Percentiles rank a stretch among this genome's conserved stretches.
Conservation (phyloP, 1,140 invertebrate species). For the Camponotus floridanus region DNA sequence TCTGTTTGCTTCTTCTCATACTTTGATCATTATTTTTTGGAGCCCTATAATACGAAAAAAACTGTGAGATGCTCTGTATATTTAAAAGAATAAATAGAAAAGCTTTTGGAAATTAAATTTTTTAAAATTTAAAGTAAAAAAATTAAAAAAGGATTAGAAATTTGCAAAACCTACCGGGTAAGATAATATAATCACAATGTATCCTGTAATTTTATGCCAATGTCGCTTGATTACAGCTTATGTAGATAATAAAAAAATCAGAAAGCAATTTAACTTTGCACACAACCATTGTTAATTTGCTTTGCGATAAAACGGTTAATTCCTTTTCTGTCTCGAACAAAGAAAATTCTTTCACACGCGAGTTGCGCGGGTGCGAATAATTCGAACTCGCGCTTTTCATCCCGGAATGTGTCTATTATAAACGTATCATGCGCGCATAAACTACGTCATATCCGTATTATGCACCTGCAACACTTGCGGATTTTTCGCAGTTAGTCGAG, state of each 20-base stretch:
- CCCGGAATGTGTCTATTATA: conserved; percentile 11
- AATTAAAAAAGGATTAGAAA: not conserved
- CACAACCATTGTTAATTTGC: not conserved
- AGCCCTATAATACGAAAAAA: not conserved
- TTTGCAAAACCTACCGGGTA: not conserved
- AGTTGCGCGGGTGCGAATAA: not conserved
- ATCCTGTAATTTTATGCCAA: not conserved
- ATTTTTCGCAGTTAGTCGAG: not conserved
- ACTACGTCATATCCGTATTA: not conserved
- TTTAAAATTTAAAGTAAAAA: not conserved
- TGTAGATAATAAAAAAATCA: not conserved
- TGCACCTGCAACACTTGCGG: not conserved
- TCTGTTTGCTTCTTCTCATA: not conserved
- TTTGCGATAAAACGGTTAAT: not conserved
- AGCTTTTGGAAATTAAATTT: not conserved
- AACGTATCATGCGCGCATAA: conserved; percentile 12
- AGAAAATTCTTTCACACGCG: conserved; percentile 22
- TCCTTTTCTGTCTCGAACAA: not conserved
- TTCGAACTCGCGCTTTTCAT: conserved; percentile 21
- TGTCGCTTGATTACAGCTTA: conserved; percentile 27
- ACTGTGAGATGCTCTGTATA: not conserved
- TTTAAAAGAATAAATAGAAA: not conserved
- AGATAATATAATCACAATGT: not conserved
- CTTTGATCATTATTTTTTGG: not conserved
- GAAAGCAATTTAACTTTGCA: conserved; percentile 10